Conservation (phyloP, 2,113 vertebrate genomes). For the Serilophus lunatus region DNA sequence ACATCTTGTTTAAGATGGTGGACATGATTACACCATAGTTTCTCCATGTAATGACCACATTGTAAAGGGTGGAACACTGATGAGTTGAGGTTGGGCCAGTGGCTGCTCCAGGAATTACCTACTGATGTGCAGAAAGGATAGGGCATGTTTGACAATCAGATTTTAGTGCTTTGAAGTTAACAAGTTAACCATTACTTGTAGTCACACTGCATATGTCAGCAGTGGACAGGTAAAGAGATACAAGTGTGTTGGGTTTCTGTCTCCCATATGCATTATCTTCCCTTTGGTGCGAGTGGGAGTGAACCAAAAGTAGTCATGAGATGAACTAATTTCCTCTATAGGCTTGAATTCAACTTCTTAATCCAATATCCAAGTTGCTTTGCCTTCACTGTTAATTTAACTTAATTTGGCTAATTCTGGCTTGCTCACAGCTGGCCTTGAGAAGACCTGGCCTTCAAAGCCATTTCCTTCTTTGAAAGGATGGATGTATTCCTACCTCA, state of each 20-base stretch:
- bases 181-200: slow-evolving; percentile 35
- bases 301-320: slow-evolving; percentile 7
- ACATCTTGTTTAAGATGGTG: background rate
- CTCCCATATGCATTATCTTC: background rate
- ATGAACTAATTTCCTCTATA: background rate
- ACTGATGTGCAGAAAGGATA: slow-evolving; percentile 17
- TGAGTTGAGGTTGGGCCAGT: background rate
- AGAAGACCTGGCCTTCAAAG: background rate
- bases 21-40: background rate
- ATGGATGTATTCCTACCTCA: background rate
- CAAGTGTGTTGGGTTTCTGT: background rate
- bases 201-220: background rate
- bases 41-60: background rate
- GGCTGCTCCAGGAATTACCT: background rate
- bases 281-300: background rate
- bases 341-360: slow-evolving; percentile 27
- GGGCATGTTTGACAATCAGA: background rate
- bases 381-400: background rate
- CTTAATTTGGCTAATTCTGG: background rate
- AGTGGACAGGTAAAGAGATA: slow-evolving; percentile 31
- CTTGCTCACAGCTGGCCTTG: background rate
- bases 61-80: background rate
- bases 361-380: slow-evolving; percentile 2
- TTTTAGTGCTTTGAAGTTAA: slow-evolving; percentile 46
- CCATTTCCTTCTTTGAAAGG: background rate